phyloP scores from a whole-genome alignment of 2,113 vertebrate genomes.

The Xiphophorus hellerii region DNA sequence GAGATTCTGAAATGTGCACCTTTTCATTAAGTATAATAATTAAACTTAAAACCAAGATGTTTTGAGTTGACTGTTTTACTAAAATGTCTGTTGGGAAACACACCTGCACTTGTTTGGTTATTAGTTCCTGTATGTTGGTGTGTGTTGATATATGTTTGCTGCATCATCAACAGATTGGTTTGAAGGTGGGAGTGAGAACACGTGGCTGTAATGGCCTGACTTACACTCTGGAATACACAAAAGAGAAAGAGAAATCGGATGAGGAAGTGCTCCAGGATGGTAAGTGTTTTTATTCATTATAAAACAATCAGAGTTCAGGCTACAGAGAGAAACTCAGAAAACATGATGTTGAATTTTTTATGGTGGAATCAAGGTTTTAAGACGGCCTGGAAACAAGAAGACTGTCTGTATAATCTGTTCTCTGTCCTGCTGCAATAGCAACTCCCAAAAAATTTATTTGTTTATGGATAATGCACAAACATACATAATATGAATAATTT shows the following conservation, averaged over 20 bases:
- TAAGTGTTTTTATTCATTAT: slow-evolving; percentile 55
- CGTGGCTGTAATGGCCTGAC: slow-evolving; percentile 97
- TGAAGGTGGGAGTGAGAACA: slow-evolving; percentile 95
- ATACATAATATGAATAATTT: not conserved
- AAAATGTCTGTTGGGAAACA: too few species aligned
- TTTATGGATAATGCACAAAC: too few species aligned
- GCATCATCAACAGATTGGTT: slow-evolving; percentile 82
- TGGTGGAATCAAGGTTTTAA: not conserved
- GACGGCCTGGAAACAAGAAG: not conserved
- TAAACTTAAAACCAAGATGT: too few species aligned
- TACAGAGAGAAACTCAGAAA: not conserved
- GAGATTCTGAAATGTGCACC: too few species aligned
- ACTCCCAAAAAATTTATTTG: not conserved
- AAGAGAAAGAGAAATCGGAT: slow-evolving; percentile 89
- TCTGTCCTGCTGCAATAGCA: not conserved
- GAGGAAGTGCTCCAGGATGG: slow-evolving; percentile 97
- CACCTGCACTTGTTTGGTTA: not conserved
- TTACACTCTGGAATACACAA: slow-evolving; percentile 93
- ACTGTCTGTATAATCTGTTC: not conserved
- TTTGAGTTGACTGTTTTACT: too few species aligned
- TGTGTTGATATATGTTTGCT: slow-evolving; percentile 12
- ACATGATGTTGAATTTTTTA: too few species aligned
- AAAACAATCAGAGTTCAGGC: not conserved
- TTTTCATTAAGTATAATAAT: too few species aligned
- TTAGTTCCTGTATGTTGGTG: not conserved